A percentile compares a stretch with the other conserved stretches of the same genome.
These are phyloP conservation scores for Trachurus trachurus DNA, from an alignment of 2,797 vertebrate species.

Conservation along the genomic window DNA sequence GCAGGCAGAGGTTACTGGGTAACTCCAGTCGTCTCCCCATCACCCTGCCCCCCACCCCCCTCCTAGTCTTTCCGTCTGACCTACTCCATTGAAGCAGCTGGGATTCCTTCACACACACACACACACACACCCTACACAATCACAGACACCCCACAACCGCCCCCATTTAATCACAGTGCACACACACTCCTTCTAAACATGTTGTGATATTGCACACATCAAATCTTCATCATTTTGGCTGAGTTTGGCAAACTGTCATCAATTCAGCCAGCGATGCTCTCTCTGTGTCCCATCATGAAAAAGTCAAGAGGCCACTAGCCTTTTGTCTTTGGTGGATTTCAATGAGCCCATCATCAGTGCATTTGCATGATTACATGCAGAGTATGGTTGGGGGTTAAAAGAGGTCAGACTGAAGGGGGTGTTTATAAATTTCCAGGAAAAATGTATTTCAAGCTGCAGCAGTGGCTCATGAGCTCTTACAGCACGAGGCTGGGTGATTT, in stretches of 20 bases:
- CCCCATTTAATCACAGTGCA: neutral
- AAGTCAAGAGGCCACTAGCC: conserved; percentile 1
- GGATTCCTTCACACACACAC: conserved; percentile 54
- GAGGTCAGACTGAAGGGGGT: conserved; percentile 5
- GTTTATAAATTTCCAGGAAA: neutral
- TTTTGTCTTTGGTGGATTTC: conserved; percentile 15
- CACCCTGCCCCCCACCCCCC: neutral
- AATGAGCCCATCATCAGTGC: neutral
- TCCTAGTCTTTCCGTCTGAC: conserved; percentile 64
- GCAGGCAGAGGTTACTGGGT: conserved; percentile 55
- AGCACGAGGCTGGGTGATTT: neutral
- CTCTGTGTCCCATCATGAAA: conserved; percentile 7
- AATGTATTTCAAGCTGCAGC: conserved; percentile 13
- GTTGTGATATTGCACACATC: neutral
- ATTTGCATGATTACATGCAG: conserved; percentile 35
- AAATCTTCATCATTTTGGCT: neutral
- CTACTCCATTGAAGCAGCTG: conserved; percentile 64
- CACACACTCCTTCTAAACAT: neutral
- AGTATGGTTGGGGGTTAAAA: neutral
- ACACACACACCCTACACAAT: neutral
- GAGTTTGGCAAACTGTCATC: neutral
- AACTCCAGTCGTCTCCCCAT: conserved; percentile 14
- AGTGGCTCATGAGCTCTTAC: neutral
- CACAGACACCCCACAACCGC: neutral
- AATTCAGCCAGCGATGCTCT: neutral